Conservation (phyloP, 2,113 vertebrate genomes). For the Leucopsar rothschildi region DNA sequence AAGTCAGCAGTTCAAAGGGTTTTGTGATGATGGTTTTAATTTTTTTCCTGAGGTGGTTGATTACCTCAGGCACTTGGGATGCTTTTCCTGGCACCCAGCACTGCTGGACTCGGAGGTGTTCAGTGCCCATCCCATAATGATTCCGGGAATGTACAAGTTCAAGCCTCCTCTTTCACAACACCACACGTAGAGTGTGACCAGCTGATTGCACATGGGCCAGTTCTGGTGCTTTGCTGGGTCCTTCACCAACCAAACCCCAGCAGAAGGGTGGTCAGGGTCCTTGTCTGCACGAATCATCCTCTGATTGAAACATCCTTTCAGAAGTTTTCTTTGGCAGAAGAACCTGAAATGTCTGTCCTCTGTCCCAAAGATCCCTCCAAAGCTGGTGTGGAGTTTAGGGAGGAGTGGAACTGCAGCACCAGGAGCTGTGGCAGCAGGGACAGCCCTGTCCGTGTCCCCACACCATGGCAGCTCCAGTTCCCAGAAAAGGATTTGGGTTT, state of each 20-base stretch:
- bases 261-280: background rate
- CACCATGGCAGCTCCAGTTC: background rate
- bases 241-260: background rate
- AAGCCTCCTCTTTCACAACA: background rate
- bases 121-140: background rate
- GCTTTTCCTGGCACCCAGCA: background rate
- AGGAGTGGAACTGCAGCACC: background rate
- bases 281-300: rapidly evolving
- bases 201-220: rapidly evolving
- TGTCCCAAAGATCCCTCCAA: background rate
- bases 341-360: background rate
- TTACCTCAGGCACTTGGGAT: rapidly evolving
- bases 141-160: background rate
- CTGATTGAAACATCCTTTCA: background rate
- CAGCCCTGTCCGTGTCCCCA: background rate
- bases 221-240: background rate
- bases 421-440: rapidly evolving
- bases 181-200: rapidly evolving
- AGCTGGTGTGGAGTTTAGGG: rapidly evolving
- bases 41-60: background rate
- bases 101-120: background rate
- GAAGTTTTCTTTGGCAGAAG: background rate
- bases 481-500: background rate
- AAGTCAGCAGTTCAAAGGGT: background rate
- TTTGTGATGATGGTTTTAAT: background rate